phyloP scores from a whole-genome alignment of 2,888 invertebrate species.

The Orchesellides sinensis region DNA sequence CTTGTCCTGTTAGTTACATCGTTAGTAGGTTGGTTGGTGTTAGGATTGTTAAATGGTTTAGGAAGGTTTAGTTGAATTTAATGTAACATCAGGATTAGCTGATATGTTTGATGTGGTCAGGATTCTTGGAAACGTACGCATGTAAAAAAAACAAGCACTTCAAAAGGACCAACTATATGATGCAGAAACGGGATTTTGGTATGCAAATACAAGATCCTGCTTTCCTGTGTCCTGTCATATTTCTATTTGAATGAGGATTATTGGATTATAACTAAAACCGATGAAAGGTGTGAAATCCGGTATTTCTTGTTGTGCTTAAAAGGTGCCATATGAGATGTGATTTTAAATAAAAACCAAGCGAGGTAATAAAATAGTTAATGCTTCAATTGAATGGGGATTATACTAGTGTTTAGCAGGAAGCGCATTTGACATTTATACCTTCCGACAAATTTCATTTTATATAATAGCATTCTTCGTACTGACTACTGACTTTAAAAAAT shows the following conservation, averaged over 20 bases:
- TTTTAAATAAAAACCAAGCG: not conserved
- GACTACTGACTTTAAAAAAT: no score
- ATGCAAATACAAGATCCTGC: not conserved
- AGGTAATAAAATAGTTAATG: not conserved
- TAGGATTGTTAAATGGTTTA: no score
- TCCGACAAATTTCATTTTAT: no score
- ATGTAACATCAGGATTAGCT: no score
- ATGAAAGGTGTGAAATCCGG: conserved; percentile 55
- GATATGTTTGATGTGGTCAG: no score
- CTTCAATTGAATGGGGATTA: not conserved
- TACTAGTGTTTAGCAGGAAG: not conserved
- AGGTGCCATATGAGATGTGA: not conserved
- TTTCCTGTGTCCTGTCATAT: not conserved
- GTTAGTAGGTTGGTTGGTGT: no score
- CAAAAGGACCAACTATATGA: no score
- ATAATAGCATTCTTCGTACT: no score
- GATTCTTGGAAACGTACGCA: no score
- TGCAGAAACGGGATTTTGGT: not conserved
- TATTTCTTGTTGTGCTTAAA: conserved; percentile 4
- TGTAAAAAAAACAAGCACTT: no score
- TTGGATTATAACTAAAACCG: conserved; percentile 43
- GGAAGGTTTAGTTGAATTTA: no score
- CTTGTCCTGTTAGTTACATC: no score
- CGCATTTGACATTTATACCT: not conserved
- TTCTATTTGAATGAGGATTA: conserved; percentile 34